Percentiles rank a stretch among this genome's conserved stretches.
These are phyloP conservation scores for Spodoptera exigua DNA, from an alignment of 2,888 invertebrate genomes.

Conservation along the genomic window DNA sequence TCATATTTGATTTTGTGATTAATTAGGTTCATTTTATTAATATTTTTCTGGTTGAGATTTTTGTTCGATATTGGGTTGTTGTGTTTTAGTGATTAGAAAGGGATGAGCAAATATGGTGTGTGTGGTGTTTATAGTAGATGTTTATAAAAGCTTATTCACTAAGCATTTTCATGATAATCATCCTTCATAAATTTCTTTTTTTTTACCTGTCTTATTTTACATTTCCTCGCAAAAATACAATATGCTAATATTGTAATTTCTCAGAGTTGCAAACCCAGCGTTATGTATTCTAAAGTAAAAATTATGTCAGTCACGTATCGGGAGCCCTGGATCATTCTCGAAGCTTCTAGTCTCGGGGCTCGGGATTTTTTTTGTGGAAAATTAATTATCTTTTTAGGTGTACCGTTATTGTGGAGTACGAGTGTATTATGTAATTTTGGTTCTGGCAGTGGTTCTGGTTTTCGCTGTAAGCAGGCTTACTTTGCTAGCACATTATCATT, in stretches of 20 bases:
- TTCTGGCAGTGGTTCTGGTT: neutral
- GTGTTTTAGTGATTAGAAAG: no score
- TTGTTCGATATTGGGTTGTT: no score
- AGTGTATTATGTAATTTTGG: constrained; percentile 9
- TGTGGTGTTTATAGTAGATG: no score
- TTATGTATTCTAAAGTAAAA: constrained; percentile 26
- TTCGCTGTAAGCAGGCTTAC: neutral
- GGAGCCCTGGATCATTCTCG: constrained; percentile 23
- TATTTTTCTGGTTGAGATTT: neutral
- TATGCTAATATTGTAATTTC: constrained; percentile 25
- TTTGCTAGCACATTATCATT: no score
- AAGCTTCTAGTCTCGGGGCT: constrained; percentile 12
- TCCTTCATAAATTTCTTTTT: no score
- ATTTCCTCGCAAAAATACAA: neutral
- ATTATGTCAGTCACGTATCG: constrained; percentile 49
- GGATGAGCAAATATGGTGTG: neutral
- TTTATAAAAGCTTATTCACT: no score
- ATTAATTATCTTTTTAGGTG: constrained; percentile 25
- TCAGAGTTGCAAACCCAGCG: neutral
- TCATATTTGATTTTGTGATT: neutral
- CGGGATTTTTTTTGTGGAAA: constrained; percentile 29
- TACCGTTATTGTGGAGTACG: constrained; percentile 12
- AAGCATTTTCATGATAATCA: no score
- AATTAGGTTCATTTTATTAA: neutral
- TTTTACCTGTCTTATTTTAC: neutral